Evolutionary conservation across 2,113 vertebrate species (phyloP).

Genomic region (Entelurus aequoreus): DNA sequence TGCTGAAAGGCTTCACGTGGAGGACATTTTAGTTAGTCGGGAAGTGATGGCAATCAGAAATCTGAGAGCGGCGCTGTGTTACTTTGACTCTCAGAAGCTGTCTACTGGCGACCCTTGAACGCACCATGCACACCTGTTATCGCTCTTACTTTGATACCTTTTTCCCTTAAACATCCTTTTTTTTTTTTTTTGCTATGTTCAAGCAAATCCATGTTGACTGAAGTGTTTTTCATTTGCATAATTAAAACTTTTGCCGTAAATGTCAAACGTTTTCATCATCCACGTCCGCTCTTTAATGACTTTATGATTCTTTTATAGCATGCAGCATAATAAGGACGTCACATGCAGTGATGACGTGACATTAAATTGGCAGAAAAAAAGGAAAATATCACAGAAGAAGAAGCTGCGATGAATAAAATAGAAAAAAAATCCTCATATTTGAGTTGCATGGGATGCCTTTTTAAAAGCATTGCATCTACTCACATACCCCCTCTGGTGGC

Average conservation of each 20-base stretch:
- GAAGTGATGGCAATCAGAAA: conserved; percentile 16
- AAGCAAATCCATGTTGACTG: conserved; percentile 1
- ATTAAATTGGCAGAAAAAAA: too few species aligned
- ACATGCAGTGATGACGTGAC: too few species aligned
- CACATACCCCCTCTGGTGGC: too few species aligned
- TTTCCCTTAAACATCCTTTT: neutral
- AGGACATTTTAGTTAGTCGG: conserved; percentile 16
- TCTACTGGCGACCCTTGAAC: conserved; percentile 15
- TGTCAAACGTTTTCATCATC: conserved; percentile 1
- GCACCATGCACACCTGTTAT: conserved; percentile 25
- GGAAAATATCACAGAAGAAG: too few species aligned
- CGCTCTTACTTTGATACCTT: conserved; percentile 5
- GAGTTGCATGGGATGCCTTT: too few species aligned
- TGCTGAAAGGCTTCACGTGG: conserved; percentile 29
- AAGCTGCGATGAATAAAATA: too few species aligned
- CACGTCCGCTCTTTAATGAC: neutral
- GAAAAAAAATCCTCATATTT: too few species aligned
- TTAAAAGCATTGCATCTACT: too few species aligned
- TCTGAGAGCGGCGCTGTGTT: conserved; percentile 20
- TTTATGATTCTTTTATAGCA: neutral
- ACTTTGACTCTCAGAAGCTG: conserved; percentile 26
- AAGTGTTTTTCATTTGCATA: conserved; percentile 14
- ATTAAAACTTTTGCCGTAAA: neutral
- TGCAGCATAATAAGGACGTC: too few species aligned
- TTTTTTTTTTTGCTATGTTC: conserved; percentile 18